Conservation (phyloP, 2,113 vertebrate genomes). For the Rissa tridactyla region DNA sequence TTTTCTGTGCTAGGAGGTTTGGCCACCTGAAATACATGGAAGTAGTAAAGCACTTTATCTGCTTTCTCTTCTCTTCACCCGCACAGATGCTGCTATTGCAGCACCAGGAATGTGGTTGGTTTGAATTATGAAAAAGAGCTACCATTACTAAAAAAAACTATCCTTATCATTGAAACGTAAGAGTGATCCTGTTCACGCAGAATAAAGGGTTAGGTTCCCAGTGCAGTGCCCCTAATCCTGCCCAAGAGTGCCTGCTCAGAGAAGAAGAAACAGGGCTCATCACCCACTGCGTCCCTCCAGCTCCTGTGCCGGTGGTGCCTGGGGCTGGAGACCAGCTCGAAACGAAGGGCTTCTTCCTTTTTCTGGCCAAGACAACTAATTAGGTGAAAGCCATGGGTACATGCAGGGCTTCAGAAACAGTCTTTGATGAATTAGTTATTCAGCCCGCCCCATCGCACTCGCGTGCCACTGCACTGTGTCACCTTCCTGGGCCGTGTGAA, state of each 20-base stretch:
- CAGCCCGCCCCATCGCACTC: not conserved
- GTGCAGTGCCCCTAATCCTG: not conserved
- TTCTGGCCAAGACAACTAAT: not conserved
- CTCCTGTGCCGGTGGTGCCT: rapidly evolving
- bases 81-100: not conserved
- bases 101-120: not conserved
- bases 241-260: not conserved
- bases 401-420: not conserved
- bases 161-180: not conserved
- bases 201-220: not conserved
- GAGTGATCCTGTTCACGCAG: not conserved
- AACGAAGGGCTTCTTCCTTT: not conserved
- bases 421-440: not conserved
- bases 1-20: not conserved
- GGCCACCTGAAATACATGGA: not conserved
- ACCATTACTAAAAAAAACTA: not conserved
- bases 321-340: not conserved
- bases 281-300: rapidly evolving
- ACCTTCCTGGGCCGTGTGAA: rapidly evolving
- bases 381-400: not conserved
- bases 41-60: not conserved
- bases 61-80: not conserved
- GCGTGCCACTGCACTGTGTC: not conserved
- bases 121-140: not conserved
- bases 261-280: not conserved